Conservation (phyloP, 1,140 invertebrate species). For the Drosophila equinoxialis region DNA sequence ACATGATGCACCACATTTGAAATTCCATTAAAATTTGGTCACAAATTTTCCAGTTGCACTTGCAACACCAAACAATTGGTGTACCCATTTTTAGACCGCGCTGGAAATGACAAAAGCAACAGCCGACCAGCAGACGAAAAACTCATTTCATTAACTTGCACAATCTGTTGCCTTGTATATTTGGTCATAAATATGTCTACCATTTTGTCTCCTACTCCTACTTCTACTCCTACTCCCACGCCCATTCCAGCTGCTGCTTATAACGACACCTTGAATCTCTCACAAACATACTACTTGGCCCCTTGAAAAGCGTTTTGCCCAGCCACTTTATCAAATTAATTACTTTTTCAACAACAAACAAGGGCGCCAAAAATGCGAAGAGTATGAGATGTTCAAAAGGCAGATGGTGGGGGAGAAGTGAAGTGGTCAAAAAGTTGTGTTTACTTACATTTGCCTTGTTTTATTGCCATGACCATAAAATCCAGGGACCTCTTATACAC, state of each 20-base stretch:
- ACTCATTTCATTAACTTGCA: slow-evolving; percentile 76
- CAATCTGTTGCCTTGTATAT: slow-evolving; percentile 72
- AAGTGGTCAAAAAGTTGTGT: slow-evolving; percentile 71
- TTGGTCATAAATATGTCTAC: slow-evolving; percentile 74
- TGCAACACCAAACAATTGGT: slow-evolving; percentile 36
- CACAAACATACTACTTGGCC: slow-evolving; percentile 13
- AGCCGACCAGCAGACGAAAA: slow-evolving; percentile 39
- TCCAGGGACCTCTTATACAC: slow-evolving; percentile 19
- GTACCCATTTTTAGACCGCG: slow-evolving; percentile 50
- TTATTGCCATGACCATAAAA: slow-evolving; percentile 64
- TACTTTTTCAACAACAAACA: slow-evolving; percentile 73
- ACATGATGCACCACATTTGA: slow-evolving; percentile 50
- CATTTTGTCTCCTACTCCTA: slow-evolving; percentile 13
- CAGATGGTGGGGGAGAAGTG: not conserved
- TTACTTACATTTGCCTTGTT: slow-evolving; percentile 67
- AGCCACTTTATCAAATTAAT: slow-evolving; percentile 80
- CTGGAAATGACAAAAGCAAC: slow-evolving; percentile 39
- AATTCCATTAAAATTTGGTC: slow-evolving; percentile 75
- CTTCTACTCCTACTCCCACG: not conserved
- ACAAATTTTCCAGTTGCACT: slow-evolving; percentile 42
- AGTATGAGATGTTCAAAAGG: not conserved
- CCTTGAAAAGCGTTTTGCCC: slow-evolving; percentile 36
- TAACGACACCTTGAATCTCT: slow-evolving; percentile 53
- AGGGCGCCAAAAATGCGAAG: slow-evolving; percentile 21
- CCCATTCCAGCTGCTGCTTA: not conserved